Base-by-base conservation (phyloP, 2,888 invertebrate species). In the Caenorhabditis becei region DNA sequence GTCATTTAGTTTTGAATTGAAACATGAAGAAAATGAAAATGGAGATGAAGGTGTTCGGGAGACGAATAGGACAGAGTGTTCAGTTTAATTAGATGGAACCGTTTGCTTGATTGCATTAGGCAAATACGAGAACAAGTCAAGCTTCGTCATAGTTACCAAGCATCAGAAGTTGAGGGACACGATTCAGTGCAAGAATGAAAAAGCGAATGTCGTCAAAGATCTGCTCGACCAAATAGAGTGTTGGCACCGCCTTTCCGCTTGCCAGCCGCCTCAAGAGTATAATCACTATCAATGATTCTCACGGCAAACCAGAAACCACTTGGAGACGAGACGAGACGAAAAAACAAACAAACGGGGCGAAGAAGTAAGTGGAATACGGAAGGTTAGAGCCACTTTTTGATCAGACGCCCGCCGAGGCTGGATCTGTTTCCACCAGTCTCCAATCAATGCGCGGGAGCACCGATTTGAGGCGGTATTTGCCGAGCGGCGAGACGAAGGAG, bases 371-470 rank as follows among this genome's bases (percentile, higher is more conserved):
- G 70, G 66, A 67, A 56, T 67, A 67, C 28, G 35, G 53, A 58
- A 69, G 58, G 58, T 69, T 58, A 66, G 66, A 62, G 56, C 58
- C 72, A 65, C 72, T 72, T 72, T 72, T 65, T 72, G 72, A 72
- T 72, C 58, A 44, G 32, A 32, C 41, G 3, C 10, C 7, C 41
- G 10, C 41, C 41, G 47, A 23, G 65, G 65, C 65, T 66, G 65
- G 59, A 66, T 58, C 51, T 51, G 65, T 65, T 65, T 61, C 61
- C 44, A 3, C 61, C 20, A 14, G n/a, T n/a, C 54, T 23, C 37
- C 56, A 65, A 74, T 66, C 74, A 74, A 74, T 74, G 62, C 14
- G 56, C 32, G 51, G 54, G 32, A 72, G 54, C 71, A 62, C 35
- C 70, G 71, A 71, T 71, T 62, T 56, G 72, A 72, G 72, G 53